These are phyloP conservation scores for Xyliphius kryptos DNA, from an alignment of 2,113 vertebrate genomes.

Conservation along the genomic window DNA sequence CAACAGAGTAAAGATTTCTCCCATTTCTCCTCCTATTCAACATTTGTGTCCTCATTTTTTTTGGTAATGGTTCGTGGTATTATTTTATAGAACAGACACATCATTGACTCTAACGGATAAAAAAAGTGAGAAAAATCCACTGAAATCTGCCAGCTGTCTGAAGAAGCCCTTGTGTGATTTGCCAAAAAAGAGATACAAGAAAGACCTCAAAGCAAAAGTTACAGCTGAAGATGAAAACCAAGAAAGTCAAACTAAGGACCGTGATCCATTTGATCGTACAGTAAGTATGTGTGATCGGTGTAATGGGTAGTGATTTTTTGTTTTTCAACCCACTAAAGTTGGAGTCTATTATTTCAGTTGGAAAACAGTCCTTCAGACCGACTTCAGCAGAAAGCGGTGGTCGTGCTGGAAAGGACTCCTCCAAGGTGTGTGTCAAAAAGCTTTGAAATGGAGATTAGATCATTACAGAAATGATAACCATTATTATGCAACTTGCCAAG, in stretches of 20 bases:
- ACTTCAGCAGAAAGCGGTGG: constrained; percentile 17
- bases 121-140: not conserved
- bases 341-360: too few species aligned
- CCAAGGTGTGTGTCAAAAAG: constrained; percentile 17
- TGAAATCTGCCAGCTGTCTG: not conserved
- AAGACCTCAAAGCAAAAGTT: not conserved
- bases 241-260: constrained; percentile 10
- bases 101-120: too few species aligned
- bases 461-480: too few species aligned
- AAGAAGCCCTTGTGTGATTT: constrained; percentile 20
- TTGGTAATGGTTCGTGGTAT: too few species aligned
- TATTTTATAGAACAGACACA: too few species aligned
- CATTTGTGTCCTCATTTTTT: not conserved
- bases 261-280: not conserved
- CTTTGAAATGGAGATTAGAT: not conserved
- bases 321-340: not conserved
- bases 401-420: constrained; percentile 30
- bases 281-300: too few species aligned
- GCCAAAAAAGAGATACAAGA: constrained; percentile 4
- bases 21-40: not conserved
- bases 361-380: not conserved
- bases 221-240: not conserved
- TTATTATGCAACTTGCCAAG: too few species aligned
- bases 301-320: not conserved
- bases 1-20: not conserved